Evolutionary conservation across 2,888 invertebrate species (phyloP), one percentile per base, ranked within the genome.

Genomic region (Diploptera punctata): DNA sequence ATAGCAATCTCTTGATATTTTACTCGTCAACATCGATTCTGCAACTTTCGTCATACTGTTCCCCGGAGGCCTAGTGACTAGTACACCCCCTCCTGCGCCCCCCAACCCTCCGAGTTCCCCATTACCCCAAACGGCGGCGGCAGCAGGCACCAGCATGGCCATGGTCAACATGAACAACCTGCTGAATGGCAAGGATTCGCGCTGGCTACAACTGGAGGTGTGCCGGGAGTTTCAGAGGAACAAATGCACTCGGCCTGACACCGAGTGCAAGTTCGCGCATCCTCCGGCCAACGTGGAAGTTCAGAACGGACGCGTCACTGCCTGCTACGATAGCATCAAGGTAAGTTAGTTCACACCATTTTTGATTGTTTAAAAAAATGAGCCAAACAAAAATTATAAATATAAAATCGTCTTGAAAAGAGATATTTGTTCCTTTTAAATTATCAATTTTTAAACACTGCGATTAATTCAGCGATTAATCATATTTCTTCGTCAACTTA

Each of bases 301-400:
- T 82, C 99, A 99, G 89, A 99, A 99, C 87, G 99, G 99, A 84
- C 91, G 98, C 82, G 99, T 99, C 83, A 99, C 98, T 81, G 99
- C 99, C 81, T 99, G 99, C 90, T 99, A 99, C 91, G 99, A 99
- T 89, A 98, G 98, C 88, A 99, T 99, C 87, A 99, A 99, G 98
- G 99, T 99, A 87, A 89, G 91, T 4, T 16, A 38, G 5, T 5
- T 38, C 38, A n/a, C n/a, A n/a, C n/a, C n/a, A n/a, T n/a, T n/a
- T n/a, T n/a, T n/a, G n/a, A n/a, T n/a, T n/a, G n/a, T n/a, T n/a
- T n/a, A n/a, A n/a, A n/a, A n/a, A n/a, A n/a, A n/a, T n/a, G n/a
- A n/a, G n/a, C n/a, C n/a, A n/a, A n/a, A n/a, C n/a, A n/a, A n/a
- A n/a, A n/a, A n/a, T n/a, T n/a, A n/a, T n/a, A n/a, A n/a, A n/a